These are phyloP conservation scores for Stictocephala bisonia DNA, from an alignment of 2,888 invertebrate genomes.

Conservation along the genomic window DNA sequence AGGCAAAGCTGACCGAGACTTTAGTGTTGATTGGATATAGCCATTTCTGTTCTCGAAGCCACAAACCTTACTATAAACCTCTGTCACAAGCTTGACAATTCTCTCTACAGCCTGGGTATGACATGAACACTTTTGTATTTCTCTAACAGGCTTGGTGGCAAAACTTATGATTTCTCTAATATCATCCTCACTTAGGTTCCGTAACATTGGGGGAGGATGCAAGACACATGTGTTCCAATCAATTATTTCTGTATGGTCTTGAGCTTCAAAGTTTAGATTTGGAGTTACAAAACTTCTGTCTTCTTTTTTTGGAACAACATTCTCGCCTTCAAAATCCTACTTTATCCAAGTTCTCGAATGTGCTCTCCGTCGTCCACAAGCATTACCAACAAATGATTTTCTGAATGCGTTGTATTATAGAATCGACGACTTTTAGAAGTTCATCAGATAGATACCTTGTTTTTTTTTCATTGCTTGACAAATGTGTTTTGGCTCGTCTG, in stretches of 20 bases:
- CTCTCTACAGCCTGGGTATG: constrained; percentile 52
- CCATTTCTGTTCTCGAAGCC: constrained; percentile 15
- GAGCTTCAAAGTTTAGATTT: background rate
- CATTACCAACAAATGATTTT: constrained; percentile 49
- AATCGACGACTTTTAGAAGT: constrained; percentile 54
- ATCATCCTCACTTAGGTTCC: constrained; percentile 21
- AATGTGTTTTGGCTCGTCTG: constrained; percentile 50
- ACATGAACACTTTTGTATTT: constrained; percentile 44
- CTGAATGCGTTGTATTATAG: constrained; percentile 54
- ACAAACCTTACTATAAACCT: constrained; percentile 32
- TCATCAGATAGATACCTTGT: constrained; percentile 50
- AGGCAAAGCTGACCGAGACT: constrained; percentile 18
- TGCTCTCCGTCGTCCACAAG: constrained; percentile 10
- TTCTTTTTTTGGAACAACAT: background rate
- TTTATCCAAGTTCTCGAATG: constrained; percentile 5
- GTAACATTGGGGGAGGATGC: constrained; percentile 33
- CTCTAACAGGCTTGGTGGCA: background rate
- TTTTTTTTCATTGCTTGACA: constrained; percentile 44
- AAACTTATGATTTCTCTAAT: constrained; percentile 1
- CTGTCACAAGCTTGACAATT: constrained; percentile 39
- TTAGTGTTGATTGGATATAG: constrained; percentile 21
- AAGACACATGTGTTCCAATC: constrained; percentile 18
- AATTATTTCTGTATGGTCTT: constrained; percentile 33
- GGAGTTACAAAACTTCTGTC: constrained; percentile 28
- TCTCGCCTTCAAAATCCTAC: constrained; percentile 9